Evolutionary conservation across 2,888 invertebrate species (phyloP).

Genomic region (Silvanus unidentatus): DNA sequence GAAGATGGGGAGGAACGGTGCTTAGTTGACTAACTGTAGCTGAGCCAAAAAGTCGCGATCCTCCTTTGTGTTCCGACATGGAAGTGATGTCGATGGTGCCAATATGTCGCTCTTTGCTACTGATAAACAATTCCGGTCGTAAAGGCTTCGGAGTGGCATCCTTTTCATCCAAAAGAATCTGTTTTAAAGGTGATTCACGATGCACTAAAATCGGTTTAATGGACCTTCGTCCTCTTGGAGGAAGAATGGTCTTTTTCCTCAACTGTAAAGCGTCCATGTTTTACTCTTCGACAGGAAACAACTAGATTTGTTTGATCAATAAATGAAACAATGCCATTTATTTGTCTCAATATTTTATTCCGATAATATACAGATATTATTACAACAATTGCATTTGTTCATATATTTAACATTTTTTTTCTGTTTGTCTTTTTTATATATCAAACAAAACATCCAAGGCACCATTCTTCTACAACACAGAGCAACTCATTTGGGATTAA

Average conservation of each 20-base stretch:
- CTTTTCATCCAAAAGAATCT: slow-evolving; percentile 29
- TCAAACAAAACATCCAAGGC: slow-evolving; percentile 47
- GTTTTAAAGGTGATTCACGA: slow-evolving; percentile 8
- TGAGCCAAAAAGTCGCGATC: background rate
- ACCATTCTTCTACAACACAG: slow-evolving; percentile 41
- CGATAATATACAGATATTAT: slow-evolving; percentile 44
- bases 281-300: no score
- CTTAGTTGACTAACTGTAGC: background rate
- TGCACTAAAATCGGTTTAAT: slow-evolving; percentile 10
- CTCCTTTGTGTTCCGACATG: background rate
- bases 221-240: slow-evolving; percentile 5
- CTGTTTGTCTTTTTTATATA: slow-evolving; percentile 36
- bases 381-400: slow-evolving; percentile 44
- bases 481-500: slow-evolving; percentile 22
- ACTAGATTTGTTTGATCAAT: background rate
- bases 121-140: slow-evolving; percentile 35
- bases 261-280: background rate
- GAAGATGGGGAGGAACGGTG: no score
- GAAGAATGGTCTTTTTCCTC: background rate
- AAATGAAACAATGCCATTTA: background rate
- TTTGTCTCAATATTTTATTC: slow-evolving; percentile 30
- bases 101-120: slow-evolving; percentile 37
- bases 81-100: slow-evolving; percentile 9
- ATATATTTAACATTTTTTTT: slow-evolving; percentile 32
- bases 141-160: slow-evolving; percentile 48